Conservation (phyloP, 2,113 vertebrate genomes). For the Gambusia affinis region DNA sequence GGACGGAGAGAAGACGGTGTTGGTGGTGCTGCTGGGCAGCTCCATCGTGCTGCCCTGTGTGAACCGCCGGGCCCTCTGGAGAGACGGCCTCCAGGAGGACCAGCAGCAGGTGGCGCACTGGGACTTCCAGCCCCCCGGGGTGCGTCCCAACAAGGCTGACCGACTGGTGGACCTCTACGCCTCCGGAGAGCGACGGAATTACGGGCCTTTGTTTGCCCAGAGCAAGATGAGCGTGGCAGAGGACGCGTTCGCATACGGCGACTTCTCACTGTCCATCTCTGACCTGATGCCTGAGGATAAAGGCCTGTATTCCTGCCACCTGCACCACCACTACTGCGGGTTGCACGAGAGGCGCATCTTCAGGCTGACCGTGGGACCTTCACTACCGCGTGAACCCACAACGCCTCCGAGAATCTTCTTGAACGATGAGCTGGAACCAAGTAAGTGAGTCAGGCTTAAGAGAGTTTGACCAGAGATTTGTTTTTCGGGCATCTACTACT, state of each 20-base stretch:
- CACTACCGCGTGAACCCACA: conserved; percentile 56
- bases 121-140: conserved; percentile 92
- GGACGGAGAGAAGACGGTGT: conserved; percentile 89
- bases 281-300: conserved; percentile 83
- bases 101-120: conserved; percentile 96
- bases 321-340: conserved; percentile 97
- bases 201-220: conserved; percentile 83
- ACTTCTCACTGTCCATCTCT: conserved; percentile 87
- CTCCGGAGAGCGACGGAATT: conserved; percentile 88
- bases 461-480: not conserved
- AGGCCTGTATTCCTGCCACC: conserved; percentile 93
- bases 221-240: conserved; percentile 85
- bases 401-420: conserved; percentile 34
- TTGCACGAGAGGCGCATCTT: conserved; percentile 91
- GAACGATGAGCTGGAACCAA: conserved; percentile 48
- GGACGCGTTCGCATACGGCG: conserved; percentile 86
- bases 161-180: conserved; percentile 93
- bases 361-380: conserved; percentile 79
- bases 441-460: conserved; percentile 58
- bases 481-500: conserved; percentile 20
- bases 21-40: conserved; percentile 83
- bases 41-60: conserved; percentile 86
- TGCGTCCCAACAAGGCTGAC: conserved; percentile 89
- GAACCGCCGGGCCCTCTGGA: conserved; percentile 89
- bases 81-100: conserved; percentile 86